Evolutionary conservation across 64 coral and sea anemone species (phyloP).

Genomic region (Platygyra sinensis): DNA sequence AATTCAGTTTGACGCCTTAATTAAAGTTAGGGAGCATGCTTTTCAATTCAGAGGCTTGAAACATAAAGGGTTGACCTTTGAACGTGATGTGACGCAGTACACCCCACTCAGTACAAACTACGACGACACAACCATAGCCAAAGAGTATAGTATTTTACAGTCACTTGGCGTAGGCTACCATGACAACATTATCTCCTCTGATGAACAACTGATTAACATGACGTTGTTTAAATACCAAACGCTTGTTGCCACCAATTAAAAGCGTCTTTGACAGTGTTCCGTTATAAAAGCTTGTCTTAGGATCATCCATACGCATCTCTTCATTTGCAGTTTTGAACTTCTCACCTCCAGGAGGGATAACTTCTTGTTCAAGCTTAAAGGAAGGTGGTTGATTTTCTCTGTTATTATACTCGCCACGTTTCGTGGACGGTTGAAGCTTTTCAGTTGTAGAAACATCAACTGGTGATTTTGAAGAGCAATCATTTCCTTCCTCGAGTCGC

Average conservation of each 20-base stretch:
- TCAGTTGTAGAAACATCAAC: not conserved
- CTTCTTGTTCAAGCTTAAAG: not conserved
- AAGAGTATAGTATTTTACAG: not conserved
- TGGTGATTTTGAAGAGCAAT: not conserved
- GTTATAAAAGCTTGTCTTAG: not conserved
- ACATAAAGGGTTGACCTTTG: no score
- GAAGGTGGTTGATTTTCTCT: not conserved
- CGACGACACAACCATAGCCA: no score
- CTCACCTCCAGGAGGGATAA: not conserved
- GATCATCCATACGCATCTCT: not conserved
- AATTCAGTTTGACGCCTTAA: no score
- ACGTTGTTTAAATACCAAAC: conserved; percentile 80
- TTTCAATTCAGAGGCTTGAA: no score
- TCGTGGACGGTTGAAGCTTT: not conserved
- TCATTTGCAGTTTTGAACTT: not conserved
- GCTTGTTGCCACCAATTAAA: conserved; percentile 57
- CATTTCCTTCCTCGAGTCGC: not conserved
- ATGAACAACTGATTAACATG: conserved; percentile 97
- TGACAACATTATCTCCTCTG: conserved; percentile 96
- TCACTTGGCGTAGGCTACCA: conserved; percentile 85
- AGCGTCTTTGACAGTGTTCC: conserved; percentile 1
- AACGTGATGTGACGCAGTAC: no score
- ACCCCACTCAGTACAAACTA: no score
- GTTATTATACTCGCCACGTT: not conserved
- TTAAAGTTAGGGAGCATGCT: no score